Evolutionary conservation across 2,113 vertebrate species (phyloP), one percentile per base, ranked within the genome.

Genomic region (Manacus vitellinus): DNA sequence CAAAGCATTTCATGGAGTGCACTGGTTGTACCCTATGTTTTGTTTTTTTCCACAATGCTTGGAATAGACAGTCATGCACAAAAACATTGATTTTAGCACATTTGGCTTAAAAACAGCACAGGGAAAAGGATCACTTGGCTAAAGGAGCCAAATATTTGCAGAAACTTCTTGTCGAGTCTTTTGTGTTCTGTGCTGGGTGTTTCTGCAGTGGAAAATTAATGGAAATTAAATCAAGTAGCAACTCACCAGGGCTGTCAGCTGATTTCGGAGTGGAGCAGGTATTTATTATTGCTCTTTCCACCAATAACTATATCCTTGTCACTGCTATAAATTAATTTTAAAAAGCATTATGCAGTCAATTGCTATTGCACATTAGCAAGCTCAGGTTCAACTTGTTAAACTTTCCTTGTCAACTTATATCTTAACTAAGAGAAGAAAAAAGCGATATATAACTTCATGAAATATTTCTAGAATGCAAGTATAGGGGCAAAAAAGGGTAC

Each of bases 241-340:
- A 18, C 59, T 80, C 78, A 90, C 47, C 31, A 44, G 37, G 16
- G 19, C 41, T 95, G 37, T 85, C 85, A 95, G 72, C 78, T 96
- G 93, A 86, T 92, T 88, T 83, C 61, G 94, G 85, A 82, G 51
- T 77, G 63, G 49, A 85, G 11, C 78, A 85, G 71, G 63, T 94
- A 92, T 95, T 96, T 95, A 89, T 94, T 95, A 41, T 41, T 97
- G 55, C 44, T 79, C 71, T 85, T 94, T 94, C 35, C 54, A 80
- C 43, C 74, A 47, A 10, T 94, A 85, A 76, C 37, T 54, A 3
- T 56, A 33, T 79, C 85, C 58, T 82, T 92, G 55, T 80, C 80
- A 56, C n/a, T 0, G 0, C 43, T 77, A 18, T 55, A 88, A 92
- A 66, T 85, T n/a, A 89, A 47, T 88, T 92, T 77, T 76, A 1